Evolutionary conservation across 2,113 vertebrate genomes (phyloP), one percentile per base, ranked within the genome.

Genomic region (Erythrocercus mccallii): DNA sequence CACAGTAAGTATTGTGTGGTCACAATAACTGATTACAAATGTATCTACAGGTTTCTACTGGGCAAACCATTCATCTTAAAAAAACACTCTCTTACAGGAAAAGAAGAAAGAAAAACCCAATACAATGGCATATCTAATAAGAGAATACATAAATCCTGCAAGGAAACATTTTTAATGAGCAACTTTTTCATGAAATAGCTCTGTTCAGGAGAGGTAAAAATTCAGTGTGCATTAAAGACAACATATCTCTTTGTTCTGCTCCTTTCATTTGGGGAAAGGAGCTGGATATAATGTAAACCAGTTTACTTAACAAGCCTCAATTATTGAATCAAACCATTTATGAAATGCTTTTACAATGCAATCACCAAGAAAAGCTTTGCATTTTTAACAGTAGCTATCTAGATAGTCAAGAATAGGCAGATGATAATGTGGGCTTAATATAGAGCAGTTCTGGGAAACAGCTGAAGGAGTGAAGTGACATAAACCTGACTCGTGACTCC

Each of bases 391-490:
- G 68, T 20, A 79, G 57, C 31, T 91, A 88, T 83, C 81, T 68
- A 64, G 88, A 91, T 74, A 93, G 65, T 73, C 72, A 94, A 86
- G 91, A 93, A 83, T 21, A 91, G 37, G 47, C 42, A 64, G 70
- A 92, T 4, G 56, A 95, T 95, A 92, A 72, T 8, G 40, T 72
- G 65, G 40, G 60, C 89, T 97, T 95, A 95, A 97, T 94, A 96
- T 90, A 93, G 94, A 51, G 42, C 64, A 60, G 21, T 58, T 94
- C 51, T 69, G 54, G 88, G 58, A 94, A 93, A 57, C 4, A 12
- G 78, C 2, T 61, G 71, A 92, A 94, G 94, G 86, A 94, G 94
- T 83, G 92, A 94, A 95, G 83, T 88, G 97, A 97, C 90, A 94
- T 85, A 96, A 96, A 96, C 91, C 94, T 44, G 86, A 95, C 54